These are phyloP conservation scores for Eciton burchellii DNA, from an alignment of 1,140 invertebrate species.

Conservation along the genomic window DNA sequence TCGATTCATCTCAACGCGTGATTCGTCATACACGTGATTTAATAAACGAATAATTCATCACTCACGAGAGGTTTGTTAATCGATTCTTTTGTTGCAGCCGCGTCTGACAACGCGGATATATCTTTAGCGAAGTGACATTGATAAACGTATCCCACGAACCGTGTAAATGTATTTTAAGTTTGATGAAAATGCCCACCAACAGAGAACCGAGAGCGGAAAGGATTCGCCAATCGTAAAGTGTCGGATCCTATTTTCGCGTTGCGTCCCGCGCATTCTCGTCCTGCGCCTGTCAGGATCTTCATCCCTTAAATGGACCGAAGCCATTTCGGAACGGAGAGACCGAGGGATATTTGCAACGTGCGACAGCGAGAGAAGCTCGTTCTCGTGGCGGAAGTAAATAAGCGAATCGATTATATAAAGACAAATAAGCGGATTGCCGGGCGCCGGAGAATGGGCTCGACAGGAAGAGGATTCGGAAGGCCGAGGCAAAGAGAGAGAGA, in stretches of 20 bases:
- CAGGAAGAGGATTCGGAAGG: neutral
- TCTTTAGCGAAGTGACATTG: neutral
- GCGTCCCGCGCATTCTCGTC: conserved; percentile 1
- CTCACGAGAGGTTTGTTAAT: neutral
- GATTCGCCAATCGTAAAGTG: conserved; percentile 50
- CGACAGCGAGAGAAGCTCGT: conserved; percentile 40
- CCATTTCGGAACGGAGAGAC: neutral
- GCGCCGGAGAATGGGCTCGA: neutral
- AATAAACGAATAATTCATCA: neutral
- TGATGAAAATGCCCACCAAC: conserved; percentile 11
- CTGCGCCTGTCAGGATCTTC: conserved; percentile 19
- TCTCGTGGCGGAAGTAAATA: conserved; percentile 58
- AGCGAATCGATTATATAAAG: conserved; percentile 68
- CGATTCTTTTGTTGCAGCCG: neutral
- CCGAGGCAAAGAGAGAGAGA: conserved; percentile 23
- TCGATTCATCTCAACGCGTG: neutral
- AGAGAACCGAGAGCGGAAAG: conserved; percentile 15
- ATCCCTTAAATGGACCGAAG: conserved; percentile 60
- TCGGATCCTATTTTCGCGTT: conserved; percentile 60
- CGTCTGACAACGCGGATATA: neutral
- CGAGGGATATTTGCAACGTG: conserved; percentile 52
- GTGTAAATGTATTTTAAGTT: neutral
- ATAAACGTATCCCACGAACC: neutral
- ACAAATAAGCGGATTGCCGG: conserved; percentile 42
- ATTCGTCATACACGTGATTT: neutral